A percentile compares a stretch with the other conserved stretches of the same genome.
These are phyloP conservation scores for Caranx ignobilis DNA, from an alignment of 2,113 vertebrate species.

Conservation along the genomic window DNA sequence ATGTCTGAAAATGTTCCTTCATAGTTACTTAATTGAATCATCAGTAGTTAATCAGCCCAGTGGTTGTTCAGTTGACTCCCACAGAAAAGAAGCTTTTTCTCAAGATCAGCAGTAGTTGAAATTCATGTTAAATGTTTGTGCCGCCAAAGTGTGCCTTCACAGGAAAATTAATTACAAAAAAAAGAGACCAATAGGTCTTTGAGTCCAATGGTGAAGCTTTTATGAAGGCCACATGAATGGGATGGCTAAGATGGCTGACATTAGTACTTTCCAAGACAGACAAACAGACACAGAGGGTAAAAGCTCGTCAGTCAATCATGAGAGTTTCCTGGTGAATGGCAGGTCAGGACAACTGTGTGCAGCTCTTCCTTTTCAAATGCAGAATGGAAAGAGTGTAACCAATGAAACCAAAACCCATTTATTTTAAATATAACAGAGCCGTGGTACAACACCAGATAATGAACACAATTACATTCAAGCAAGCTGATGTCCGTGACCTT, in stretches of 20 bases:
- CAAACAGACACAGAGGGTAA: slow-evolving; percentile 39
- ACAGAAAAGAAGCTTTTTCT: background rate
- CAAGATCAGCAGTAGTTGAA: background rate
- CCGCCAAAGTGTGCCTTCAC: background rate
- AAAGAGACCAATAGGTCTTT: background rate
- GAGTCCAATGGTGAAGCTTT: background rate
- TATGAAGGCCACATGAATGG: slow-evolving; percentile 13
- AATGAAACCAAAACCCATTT: slow-evolving; percentile 69
- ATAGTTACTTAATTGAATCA: background rate
- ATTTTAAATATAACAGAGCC: slow-evolving; percentile 73
- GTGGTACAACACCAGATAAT: slow-evolving; percentile 77
- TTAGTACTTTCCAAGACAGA: slow-evolving; percentile 62
- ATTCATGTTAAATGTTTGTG: slow-evolving; percentile 6
- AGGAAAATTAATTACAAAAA: slow-evolving; percentile 35
- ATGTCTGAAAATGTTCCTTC: background rate
- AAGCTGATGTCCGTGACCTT: slow-evolving; percentile 74
- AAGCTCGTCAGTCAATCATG: slow-evolving; percentile 63
- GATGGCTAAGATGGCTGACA: background rate
- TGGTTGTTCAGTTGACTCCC: background rate
- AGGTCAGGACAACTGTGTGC: slow-evolving; percentile 53
- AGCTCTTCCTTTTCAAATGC: slow-evolving; percentile 48
- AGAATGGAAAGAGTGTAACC: slow-evolving; percentile 43
- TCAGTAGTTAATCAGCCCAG: background rate
- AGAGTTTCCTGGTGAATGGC: slow-evolving; percentile 65
- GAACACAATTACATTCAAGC: slow-evolving; percentile 75